A percentile compares a stretch with the other conserved stretches of the same genome.
These are phyloP conservation scores for Callipepla californica DNA, from an alignment of 2,113 vertebrate species.

Conservation along the genomic window DNA sequence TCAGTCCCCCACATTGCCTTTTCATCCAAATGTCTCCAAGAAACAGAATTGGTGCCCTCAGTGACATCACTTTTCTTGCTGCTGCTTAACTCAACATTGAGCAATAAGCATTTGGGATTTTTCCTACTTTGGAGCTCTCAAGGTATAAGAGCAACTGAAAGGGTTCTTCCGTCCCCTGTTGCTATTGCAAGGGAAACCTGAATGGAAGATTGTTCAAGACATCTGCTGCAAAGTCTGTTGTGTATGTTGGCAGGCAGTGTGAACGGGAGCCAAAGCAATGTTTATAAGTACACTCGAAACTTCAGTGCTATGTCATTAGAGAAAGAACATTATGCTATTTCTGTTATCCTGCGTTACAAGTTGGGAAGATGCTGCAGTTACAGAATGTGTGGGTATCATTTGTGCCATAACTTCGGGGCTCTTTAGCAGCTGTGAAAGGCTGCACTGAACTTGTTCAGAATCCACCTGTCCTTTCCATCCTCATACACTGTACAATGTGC, in stretches of 20 bases:
- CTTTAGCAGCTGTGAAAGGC: neutral
- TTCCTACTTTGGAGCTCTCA: neutral
- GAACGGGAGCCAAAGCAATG: neutral
- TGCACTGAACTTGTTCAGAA: fast-evolving
- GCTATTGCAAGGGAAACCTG: neutral
- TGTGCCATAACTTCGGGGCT: neutral
- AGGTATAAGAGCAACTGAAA: neutral
- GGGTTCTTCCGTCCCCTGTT: neutral
- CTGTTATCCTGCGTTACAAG: neutral
- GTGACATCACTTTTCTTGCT: constrained; percentile 36
- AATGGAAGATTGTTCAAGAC: neutral
- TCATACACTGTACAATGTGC: neutral
- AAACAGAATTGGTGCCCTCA: constrained; percentile 38
- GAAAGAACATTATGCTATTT: neutral
- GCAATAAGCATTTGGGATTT: neutral
- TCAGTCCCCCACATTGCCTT: constrained; percentile 41
- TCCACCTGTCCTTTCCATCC: neutral
- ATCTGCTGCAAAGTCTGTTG: neutral
- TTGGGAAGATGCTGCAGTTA: neutral
- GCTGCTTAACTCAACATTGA: neutral
- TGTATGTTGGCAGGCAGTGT: neutral
- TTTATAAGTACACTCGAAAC: neutral
- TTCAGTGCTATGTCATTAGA: neutral
- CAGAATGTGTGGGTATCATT: neutral
- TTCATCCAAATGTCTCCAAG: constrained; percentile 48